Conservation (phyloP, 2,888 invertebrate genomes). For the Agonopterix subpropinquella region DNA sequence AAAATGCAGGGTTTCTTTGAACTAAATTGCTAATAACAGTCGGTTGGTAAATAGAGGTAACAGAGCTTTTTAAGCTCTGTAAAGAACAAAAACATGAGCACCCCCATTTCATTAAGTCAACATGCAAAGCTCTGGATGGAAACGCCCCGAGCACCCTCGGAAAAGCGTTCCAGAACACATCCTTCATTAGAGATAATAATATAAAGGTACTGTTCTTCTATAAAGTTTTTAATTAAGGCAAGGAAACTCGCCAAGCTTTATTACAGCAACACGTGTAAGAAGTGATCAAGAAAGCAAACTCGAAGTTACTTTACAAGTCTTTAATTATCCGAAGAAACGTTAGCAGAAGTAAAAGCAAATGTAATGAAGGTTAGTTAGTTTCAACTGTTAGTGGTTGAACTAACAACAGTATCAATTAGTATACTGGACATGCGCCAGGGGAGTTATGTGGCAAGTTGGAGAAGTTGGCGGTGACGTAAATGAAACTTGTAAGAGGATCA, state of each 20-base stretch:
- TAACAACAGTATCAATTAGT: conserved; percentile 11
- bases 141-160: background rate
- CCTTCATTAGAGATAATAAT: conserved; percentile 3
- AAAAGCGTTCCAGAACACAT: background rate
- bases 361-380: background rate
- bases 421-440: conserved; percentile 13
- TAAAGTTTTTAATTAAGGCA: background rate
- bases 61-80: background rate
- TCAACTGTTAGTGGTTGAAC: background rate
- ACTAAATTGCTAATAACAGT: no score
- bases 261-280: no score
- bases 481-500: conserved; percentile 4
- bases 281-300: no score
- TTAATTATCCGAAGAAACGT: no score
- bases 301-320: no score
- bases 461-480: conserved; percentile 1
- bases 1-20: no score
- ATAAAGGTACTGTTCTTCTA: background rate
- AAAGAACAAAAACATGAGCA: background rate
- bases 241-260: background rate
- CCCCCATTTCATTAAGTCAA: conserved; percentile 1
- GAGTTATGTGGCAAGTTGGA: conserved; percentile 10
- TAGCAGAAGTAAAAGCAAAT: no score
- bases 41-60: no score
- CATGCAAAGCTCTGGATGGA: background rate